Conservation (phyloP, 2,797 vertebrate species). For the Syncerus caffer region DNA sequence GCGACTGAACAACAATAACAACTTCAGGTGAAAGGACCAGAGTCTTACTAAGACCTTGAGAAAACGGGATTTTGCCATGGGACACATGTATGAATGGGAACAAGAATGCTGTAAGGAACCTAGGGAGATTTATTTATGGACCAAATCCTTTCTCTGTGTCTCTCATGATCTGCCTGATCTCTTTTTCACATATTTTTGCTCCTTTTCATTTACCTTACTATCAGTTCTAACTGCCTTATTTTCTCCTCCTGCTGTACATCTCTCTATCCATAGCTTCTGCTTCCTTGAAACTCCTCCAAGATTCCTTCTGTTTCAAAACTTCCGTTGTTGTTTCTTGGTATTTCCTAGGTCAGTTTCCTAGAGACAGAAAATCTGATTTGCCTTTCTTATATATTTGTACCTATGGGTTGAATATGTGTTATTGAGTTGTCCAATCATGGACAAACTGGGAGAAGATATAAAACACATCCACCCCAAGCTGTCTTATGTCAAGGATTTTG, state of each 20-base stretch:
- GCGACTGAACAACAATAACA: not conserved
- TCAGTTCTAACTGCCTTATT: not conserved
- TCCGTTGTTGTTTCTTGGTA: not conserved
- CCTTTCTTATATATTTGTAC: not conserved
- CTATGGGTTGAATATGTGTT: not conserved
- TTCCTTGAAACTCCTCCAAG: not conserved
- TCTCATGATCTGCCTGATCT: not conserved
- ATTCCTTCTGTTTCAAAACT: not conserved
- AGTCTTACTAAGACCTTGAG: not conserved
- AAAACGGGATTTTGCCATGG: not conserved
- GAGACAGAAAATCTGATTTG: not conserved
- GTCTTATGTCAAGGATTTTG: not conserved
- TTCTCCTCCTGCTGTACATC: not conserved
- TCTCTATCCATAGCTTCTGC: not conserved
- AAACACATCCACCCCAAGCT: not conserved
- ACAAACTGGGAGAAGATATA: not conserved
- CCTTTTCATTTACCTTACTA: not conserved
- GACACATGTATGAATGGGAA: not conserved
- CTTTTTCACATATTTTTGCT: not conserved
- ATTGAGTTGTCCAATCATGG: not conserved
- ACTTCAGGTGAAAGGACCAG: not conserved
- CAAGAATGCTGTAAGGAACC: not conserved
- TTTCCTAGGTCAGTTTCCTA: not conserved
- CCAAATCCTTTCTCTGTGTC: not conserved
- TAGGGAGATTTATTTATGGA: not conserved